Base-by-base conservation (phyloP, 2,888 invertebrate genomes). In the Ephialtes manifestator region DNA sequence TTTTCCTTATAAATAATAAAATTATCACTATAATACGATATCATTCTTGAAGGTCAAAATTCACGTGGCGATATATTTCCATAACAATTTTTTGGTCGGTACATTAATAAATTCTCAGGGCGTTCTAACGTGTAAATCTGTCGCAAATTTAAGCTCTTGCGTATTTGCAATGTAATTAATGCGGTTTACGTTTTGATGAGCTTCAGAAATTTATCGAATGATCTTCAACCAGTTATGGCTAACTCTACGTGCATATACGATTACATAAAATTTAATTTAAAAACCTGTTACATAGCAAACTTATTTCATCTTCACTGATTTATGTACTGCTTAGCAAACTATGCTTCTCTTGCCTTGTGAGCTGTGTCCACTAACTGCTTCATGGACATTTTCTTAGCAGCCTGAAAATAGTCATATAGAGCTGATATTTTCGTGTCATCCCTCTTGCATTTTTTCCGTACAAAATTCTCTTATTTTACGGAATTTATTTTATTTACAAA, bases 261-360 rank as follows among this genome's bases (percentile, higher is more conserved):
- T 51, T 28, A 71, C 18, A 51, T 71, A 28, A 51, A 53, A 24
- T 24, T 58, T 18, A 39, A 58, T 55, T 60, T 24, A 18, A 68
- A 72, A 74, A 68, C 53, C 31, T 51, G 28, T 74, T 65, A 68
- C 67, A 75, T 48, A 48, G 81, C 74, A 39, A 80, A 74, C 31
- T 78, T 81, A 65, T 70, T 53, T 84, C 74, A 85, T 78, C 81
- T 70, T 74, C 74, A 77, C 68, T 67, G 46, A 55, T 85, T 39
- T 74, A 55, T 75, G 74, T 77, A 77, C 63, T 75, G 84, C 84
- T 85, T 85, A 46, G 75, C 78, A 55, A 71, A 77, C 78, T 63
- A 78, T 70, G 84, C 84, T 85, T 85, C 60, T 51, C 11, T 65
- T 51, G 51, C 51, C 28, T 76, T 65, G 63, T 39, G 35, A 65